Percentiles rank a stretch among this genome's conserved stretches.
phyloP scores from a whole-genome alignment of 2,797 vertebrate species.

The Chaetodon trifasciatus region DNA sequence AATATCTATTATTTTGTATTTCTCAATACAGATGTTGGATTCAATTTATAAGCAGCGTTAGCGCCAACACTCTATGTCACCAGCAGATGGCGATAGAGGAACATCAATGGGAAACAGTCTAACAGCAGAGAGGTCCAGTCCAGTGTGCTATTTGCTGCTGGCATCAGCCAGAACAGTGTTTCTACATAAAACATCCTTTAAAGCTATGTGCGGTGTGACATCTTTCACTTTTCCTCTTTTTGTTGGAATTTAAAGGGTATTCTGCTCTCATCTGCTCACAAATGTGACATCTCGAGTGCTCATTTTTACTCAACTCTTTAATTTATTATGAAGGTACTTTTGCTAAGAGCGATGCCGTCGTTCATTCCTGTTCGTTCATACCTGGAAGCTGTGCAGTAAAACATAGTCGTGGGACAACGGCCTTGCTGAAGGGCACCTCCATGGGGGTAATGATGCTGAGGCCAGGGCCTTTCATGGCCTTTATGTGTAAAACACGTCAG shows the following conservation, averaged over 20 bases:
- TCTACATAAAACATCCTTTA: neutral
- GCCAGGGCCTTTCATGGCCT: neutral
- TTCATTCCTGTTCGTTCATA: neutral
- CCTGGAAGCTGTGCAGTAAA: neutral
- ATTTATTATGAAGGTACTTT: neutral
- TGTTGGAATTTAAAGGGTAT: neutral
- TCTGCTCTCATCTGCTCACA: neutral
- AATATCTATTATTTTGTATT: neutral
- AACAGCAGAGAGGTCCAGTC: neutral
- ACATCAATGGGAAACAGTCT: neutral
- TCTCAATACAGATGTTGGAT: neutral
- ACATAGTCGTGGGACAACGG: neutral
- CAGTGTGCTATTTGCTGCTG: neutral
- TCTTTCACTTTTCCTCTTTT: neutral
- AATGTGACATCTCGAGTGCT: neutral
- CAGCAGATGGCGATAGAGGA: slow-evolving; percentile 73
- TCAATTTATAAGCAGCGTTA: neutral
- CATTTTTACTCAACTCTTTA: neutral
- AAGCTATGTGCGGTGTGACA: neutral
- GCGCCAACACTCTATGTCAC: neutral
- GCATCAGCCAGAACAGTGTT: neutral
- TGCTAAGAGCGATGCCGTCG: neutral
- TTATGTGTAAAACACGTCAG: neutral
- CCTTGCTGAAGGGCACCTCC: neutral
- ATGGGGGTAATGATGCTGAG: neutral